Conservation (phyloP, 2,797 vertebrate genomes). For the Pyrocephalus nanus region DNA sequence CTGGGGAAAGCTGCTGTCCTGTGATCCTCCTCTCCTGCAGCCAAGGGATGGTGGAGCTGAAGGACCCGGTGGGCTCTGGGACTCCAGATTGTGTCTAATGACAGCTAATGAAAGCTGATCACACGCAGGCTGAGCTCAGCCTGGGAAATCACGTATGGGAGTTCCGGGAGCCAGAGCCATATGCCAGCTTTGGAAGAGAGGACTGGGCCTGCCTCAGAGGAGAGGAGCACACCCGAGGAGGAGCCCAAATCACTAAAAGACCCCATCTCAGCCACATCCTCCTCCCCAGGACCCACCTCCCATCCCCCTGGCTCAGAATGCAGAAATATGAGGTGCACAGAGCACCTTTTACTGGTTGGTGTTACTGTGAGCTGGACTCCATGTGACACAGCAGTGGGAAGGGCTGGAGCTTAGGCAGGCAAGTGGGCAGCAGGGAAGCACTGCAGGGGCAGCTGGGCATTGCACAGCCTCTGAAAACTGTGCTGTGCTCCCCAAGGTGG, state of each 20-base stretch:
- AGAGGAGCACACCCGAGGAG: background rate
- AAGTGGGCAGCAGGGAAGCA: background rate
- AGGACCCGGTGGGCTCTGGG: background rate
- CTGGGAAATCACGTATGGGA: background rate
- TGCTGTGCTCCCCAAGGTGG: background rate
- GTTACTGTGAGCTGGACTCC: background rate
- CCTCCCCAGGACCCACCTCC: background rate
- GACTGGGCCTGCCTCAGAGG: background rate
- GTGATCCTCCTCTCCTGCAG: rapidly evolving
- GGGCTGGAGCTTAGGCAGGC: background rate
- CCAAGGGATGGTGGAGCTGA: rapidly evolving
- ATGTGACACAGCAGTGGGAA: rapidly evolving
- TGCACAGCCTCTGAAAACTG: background rate
- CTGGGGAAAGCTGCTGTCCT: background rate
- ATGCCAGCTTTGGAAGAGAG: background rate
- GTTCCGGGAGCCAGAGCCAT: constrained; percentile 35
- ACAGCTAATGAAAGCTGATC: constrained; percentile 48
- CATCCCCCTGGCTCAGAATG: background rate
- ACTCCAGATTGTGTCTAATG: constrained; percentile 55
- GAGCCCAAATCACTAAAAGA: background rate
- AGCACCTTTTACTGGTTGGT: background rate
- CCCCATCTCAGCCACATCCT: background rate
- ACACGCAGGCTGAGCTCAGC: background rate
- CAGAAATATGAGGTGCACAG: background rate
- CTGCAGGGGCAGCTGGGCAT: background rate